phyloP scores from a whole-genome alignment of 1,140 invertebrate species.

The Halictus rubicundus region DNA sequence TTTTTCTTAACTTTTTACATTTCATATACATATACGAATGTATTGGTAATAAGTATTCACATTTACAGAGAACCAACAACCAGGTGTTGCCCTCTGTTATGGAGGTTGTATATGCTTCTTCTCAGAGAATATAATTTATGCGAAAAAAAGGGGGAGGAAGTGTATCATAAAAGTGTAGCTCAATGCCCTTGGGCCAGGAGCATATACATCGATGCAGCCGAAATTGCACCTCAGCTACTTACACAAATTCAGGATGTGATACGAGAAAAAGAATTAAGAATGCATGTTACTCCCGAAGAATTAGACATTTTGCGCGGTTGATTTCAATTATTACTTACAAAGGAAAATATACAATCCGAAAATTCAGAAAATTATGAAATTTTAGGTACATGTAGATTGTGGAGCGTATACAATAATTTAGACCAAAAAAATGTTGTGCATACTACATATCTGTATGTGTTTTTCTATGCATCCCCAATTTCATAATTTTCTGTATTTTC shows the following conservation, averaged over 20 bases:
- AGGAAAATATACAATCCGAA: neutral
- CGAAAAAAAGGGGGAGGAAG: slow-evolving; percentile 75
- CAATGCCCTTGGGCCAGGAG: slow-evolving; percentile 86
- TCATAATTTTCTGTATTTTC: too few species aligned
- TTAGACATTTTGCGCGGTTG: slow-evolving; percentile 83
- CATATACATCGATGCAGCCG: slow-evolving; percentile 78
- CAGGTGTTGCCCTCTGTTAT: slow-evolving; percentile 81
- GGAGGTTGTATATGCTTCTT: slow-evolving; percentile 83
- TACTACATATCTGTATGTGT: neutral
- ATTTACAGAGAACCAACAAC: slow-evolving; percentile 71
- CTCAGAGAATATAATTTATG: slow-evolving; percentile 75
- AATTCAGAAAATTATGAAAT: neutral
- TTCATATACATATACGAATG: slow-evolving; percentile 8
- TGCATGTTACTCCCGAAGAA: slow-evolving; percentile 87
- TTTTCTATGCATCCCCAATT: too few species aligned
- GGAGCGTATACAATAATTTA: too few species aligned
- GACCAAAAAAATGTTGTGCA: neutral
- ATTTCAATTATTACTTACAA: slow-evolving; percentile 41
- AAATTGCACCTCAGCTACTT: slow-evolving; percentile 79
- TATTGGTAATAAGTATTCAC: neutral
- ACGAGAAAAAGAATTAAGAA: slow-evolving; percentile 85
- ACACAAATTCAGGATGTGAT: slow-evolving; percentile 86
- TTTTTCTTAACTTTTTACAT: neutral
- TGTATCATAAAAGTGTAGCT: slow-evolving; percentile 74
- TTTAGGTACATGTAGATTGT: neutral